Percentiles rank a stretch among this genome's conserved stretches.
phyloP scores from a whole-genome alignment of 2,888 invertebrate genomes.

The Papilio elwesi region DNA sequence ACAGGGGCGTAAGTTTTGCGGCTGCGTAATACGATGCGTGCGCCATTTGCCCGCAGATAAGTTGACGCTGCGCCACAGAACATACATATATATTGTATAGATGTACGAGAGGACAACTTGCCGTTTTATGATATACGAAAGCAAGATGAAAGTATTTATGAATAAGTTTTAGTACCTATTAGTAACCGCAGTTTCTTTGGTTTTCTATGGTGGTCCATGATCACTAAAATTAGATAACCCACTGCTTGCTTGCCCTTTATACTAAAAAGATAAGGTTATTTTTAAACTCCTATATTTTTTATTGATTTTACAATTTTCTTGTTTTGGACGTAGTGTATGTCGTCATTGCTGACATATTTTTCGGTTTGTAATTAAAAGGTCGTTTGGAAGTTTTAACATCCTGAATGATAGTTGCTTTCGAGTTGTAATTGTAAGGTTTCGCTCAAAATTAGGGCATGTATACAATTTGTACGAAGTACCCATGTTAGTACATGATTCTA shows the following conservation, averaged over 20 bases:
- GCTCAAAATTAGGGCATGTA: neutral
- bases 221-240: too few relatives aligned
- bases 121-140: neutral
- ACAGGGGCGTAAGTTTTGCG: conserved; percentile 52
- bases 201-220: too few relatives aligned
- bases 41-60: conserved; percentile 51
- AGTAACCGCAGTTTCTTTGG: too few relatives aligned
- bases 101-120: neutral
- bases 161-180: too few relatives aligned
- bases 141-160: neutral
- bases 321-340: neutral
- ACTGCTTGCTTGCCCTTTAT: too few relatives aligned
- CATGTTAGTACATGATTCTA: neutral
- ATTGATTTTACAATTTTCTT: neutral
- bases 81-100: too few relatives aligned
- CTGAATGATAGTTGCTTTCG: neutral
- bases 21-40: conserved; percentile 67
- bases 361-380: neutral
- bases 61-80: conserved; percentile 25
- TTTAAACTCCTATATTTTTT: too few relatives aligned
- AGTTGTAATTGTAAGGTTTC: neutral
- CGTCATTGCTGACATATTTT: neutral
- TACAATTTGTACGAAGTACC: neutral
- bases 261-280: too few relatives aligned
- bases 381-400: conserved; percentile 6